Evolutionary conservation across 2,113 vertebrate species (phyloP).

Genomic region (Salvelinus namaycush): DNA sequence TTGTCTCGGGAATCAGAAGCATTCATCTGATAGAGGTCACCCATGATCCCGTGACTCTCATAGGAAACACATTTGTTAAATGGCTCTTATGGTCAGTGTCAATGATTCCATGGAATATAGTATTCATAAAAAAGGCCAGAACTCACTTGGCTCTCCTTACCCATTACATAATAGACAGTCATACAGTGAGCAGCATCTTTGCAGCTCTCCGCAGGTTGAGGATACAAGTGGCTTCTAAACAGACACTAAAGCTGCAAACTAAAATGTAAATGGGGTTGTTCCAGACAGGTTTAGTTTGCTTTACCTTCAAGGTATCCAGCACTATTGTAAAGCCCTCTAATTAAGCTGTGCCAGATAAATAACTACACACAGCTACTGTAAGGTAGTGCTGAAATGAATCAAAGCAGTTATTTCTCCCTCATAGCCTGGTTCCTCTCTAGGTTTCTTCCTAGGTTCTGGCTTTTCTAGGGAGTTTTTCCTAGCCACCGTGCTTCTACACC

Average conservation of each 20-base stretch:
- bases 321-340: not conserved
- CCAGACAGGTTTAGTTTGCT: not conserved
- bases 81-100: not conserved
- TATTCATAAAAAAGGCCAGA: not conserved
- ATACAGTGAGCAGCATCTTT: not conserved
- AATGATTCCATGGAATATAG: not conserved
- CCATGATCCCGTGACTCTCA: slow-evolving; percentile 23
- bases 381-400: not conserved
- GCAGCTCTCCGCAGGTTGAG: not conserved
- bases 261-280: not conserved
- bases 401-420: not conserved
- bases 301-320: not conserved
- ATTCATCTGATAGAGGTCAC: slow-evolving; percentile 50
- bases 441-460: too few species aligned
- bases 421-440: too few species aligned
- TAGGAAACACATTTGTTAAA: slow-evolving; percentile 6
- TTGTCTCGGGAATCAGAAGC: slow-evolving; percentile 24
- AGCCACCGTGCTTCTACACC: too few species aligned
- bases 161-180: not conserved
- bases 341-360: not conserved
- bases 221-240: not conserved
- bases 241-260: not conserved
- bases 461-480: too few species aligned
- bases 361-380: not conserved
- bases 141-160: not conserved